These are phyloP conservation scores for Stictonetta naevosa DNA, from an alignment of 2,113 vertebrate genomes.

Conservation along the genomic window DNA sequence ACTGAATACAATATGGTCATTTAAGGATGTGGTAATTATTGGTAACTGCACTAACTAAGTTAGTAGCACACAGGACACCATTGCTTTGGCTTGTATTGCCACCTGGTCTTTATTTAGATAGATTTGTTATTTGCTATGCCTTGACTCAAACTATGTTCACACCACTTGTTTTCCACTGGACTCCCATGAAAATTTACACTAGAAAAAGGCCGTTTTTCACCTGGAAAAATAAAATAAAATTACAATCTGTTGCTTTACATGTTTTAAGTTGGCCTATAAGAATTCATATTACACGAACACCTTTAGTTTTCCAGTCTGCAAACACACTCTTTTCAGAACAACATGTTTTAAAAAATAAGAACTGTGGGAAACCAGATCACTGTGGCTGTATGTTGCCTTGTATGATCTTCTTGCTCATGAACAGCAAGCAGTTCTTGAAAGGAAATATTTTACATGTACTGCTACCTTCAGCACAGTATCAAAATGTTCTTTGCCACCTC, in stretches of 20 bases:
- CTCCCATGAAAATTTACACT: not conserved
- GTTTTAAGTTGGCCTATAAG: not conserved
- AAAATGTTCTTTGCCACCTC: not conserved
- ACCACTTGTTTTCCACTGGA: not conserved
- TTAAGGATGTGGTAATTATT: constrained; percentile 59
- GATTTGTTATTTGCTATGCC: not conserved
- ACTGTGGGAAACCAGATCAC: not conserved
- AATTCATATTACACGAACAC: not conserved
- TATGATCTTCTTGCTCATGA: not conserved
- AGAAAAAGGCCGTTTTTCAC: not conserved
- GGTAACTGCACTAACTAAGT: constrained; percentile 22
- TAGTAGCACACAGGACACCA: not conserved
- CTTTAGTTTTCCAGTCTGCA: not conserved
- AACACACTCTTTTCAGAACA: not conserved
- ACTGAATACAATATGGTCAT: constrained; percentile 57
- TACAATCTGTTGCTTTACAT: not conserved
- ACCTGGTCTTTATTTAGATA: constrained; percentile 54
- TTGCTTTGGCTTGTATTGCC: constrained; percentile 31
- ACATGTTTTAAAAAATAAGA: not conserved
- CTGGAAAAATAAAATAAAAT: not conserved
- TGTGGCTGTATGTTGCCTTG: not conserved
- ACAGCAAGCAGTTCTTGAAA: accelerated
- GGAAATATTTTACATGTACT: not conserved
- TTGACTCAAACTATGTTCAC: not conserved
- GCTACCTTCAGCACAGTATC: not conserved